A percentile compares a stretch with the other conserved stretches of the same genome.
phyloP scores from a whole-genome alignment of 30 jellyfish, hydroid and myxozoan genomes.

The Sanderia malayensis region DNA sequence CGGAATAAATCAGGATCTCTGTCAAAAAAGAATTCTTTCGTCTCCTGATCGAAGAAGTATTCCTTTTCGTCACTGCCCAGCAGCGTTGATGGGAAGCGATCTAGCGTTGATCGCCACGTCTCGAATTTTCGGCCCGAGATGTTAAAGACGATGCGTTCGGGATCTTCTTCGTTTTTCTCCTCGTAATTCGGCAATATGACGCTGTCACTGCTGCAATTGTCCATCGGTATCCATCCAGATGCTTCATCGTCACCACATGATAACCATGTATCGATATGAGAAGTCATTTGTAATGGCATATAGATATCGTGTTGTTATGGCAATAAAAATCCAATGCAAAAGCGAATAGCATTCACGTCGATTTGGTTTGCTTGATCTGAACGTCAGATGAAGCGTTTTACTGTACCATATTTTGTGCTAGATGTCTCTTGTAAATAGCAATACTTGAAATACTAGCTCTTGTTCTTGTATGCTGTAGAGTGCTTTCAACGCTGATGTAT shows the following conservation, averaged over 20 bases:
- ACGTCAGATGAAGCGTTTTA: no score
- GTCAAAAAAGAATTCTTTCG: constrained; percentile 80
- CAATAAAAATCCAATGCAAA: no score
- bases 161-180: constrained; percentile 40
- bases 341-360: no score
- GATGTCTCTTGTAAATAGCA: no score
- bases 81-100: constrained; percentile 67
- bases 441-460: no score
- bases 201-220: constrained; percentile 12
- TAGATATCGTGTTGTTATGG: no score
- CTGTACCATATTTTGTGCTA: no score
- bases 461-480: no score
- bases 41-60: constrained; percentile 69
- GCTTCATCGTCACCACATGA: constrained; percentile 81
- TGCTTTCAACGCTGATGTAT: no score
- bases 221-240: constrained; percentile 78
- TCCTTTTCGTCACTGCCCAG: constrained; percentile 92
- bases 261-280: constrained; percentile 85
- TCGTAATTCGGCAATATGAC: not conserved
- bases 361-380: no score
- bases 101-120: constrained; percentile 80
- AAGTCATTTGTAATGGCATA: constrained; percentile 63
- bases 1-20: constrained; percentile 95
- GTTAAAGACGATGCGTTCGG: constrained; percentile 50
- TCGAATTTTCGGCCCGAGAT: constrained; percentile 92